Evolutionary conservation across 2,113 vertebrate species (phyloP), one percentile per base, ranked within the genome.

Genomic region (Tiliqua scincoides): DNA sequence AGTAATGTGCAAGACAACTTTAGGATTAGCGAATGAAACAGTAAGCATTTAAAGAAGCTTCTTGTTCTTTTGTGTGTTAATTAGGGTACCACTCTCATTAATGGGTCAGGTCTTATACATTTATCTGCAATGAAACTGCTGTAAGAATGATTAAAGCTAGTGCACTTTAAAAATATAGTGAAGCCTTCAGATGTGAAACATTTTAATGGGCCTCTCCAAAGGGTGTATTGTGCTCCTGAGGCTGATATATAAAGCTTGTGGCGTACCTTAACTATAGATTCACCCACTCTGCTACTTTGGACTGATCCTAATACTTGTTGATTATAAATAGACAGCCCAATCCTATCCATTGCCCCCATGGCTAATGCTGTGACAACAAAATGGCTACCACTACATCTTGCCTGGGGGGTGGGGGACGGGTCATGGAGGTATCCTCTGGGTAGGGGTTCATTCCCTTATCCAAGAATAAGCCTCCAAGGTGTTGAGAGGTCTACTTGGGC

Each of bases 261-360:
- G 61, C 0, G 0, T 0, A 17, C 57, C 5, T 73, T 40, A 65
- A 15, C 14, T 3, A 65, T 20, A 68, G 0, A 15, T 6, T 9
- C 3, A n/a, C 43, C 27, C 30, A 52, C 21, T n/a, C 48, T 71
- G 52, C 8, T n/a, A 0, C 52, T 61, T 2, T 0, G 11, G 0
- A 67, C 18, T 1, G 3, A 43, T 3, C 0, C 3, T n/a, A 48
- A 20, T 54, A 35, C 2, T 71, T 15, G 5, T 25, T 25, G 48
- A 5, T 35, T 2, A 27, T 43, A 37, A 6, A 72, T 20, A 21
- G 6, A n/a, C n/a, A n/a, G n/a, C n/a, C n/a, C n/a, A n/a, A n/a
- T n/a, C n/a, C n/a, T n/a, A n/a, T n/a, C n/a, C n/a, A n/a, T n/a
- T n/a, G n/a, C n/a, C n/a, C n/a, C n/a, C n/a, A n/a, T n/a, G n/a